These are phyloP conservation scores for Hemibagrus guttatus DNA, from an alignment of 2,797 vertebrate species.

Conservation along the genomic window DNA sequence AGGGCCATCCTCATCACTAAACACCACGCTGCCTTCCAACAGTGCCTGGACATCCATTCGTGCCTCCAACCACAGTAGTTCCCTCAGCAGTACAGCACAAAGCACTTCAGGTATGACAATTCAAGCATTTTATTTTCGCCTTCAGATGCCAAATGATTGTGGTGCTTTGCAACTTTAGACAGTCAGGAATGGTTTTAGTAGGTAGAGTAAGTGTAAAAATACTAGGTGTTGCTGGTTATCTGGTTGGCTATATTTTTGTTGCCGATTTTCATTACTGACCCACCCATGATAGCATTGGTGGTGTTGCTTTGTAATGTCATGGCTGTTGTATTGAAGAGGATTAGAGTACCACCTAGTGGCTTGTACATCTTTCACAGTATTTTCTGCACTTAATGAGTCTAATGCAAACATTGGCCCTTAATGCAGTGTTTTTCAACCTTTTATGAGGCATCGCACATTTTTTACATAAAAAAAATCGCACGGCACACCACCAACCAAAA, in stretches of 20 bases:
- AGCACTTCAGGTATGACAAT: constrained; percentile 92
- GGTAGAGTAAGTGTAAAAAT: neutral
- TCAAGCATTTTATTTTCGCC: neutral
- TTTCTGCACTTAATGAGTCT: neutral
- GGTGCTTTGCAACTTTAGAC: neutral
- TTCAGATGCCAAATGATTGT: neutral
- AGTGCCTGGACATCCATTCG: constrained; percentile 99
- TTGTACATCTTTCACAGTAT: neutral
- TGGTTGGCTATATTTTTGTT: neutral
- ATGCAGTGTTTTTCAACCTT: too few relatives aligned
- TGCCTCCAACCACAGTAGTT: constrained; percentile 99
- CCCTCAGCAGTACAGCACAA: constrained; percentile 99
- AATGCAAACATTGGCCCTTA: neutral
- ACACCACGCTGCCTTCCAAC: constrained; percentile 99
- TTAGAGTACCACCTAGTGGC: neutral
- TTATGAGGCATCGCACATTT: too few relatives aligned
- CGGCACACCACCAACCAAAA: too few relatives aligned
- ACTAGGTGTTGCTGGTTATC: neutral
- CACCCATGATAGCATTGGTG: neutral
- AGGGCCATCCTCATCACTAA: constrained; percentile 99
- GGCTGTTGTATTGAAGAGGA: neutral
- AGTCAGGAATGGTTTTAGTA: neutral
- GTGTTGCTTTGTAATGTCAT: neutral
- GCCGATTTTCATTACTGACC: neutral
- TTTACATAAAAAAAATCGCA: too few relatives aligned